These are phyloP conservation scores for Solenopsis fugax DNA, from an alignment of 1,140 invertebrate genomes.

Conservation along the genomic window DNA sequence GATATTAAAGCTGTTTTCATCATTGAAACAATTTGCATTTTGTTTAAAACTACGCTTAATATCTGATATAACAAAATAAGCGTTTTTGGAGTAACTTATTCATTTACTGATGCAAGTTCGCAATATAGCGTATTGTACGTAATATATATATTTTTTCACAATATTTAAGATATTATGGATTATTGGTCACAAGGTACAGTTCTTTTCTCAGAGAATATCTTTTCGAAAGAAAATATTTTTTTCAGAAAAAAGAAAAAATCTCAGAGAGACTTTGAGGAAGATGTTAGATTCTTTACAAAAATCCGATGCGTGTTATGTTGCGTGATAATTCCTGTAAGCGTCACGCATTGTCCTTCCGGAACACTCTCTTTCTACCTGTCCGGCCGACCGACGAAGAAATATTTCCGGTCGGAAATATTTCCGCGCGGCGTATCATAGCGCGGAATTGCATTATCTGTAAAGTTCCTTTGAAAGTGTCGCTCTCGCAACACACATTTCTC, in stretches of 20 bases:
- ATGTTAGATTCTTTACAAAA: constrained; percentile 19
- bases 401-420: constrained; percentile 64
- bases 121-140: background rate
- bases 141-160: constrained; percentile 36
- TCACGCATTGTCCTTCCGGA: constrained; percentile 44
- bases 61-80: background rate
- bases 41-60: background rate
- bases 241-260: background rate
- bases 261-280: background rate
- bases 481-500: constrained; percentile 58
- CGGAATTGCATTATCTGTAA: constrained; percentile 62
- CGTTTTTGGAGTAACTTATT: background rate
- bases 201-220: constrained; percentile 13
- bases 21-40: background rate
- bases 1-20: background rate
- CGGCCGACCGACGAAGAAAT: constrained; percentile 50
- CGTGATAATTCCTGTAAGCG: constrained; percentile 1
- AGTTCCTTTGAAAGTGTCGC: constrained; percentile 64
- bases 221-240: background rate
- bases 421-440: constrained; percentile 50
- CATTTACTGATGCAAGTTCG: background rate
- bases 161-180: constrained; percentile 47
- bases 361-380: constrained; percentile 41
- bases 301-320: background rate
- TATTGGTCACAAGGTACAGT: constrained; percentile 21